Evolutionary conservation across 2,888 invertebrate species (phyloP).

Genomic region (Mechanitis mazaeus): DNA sequence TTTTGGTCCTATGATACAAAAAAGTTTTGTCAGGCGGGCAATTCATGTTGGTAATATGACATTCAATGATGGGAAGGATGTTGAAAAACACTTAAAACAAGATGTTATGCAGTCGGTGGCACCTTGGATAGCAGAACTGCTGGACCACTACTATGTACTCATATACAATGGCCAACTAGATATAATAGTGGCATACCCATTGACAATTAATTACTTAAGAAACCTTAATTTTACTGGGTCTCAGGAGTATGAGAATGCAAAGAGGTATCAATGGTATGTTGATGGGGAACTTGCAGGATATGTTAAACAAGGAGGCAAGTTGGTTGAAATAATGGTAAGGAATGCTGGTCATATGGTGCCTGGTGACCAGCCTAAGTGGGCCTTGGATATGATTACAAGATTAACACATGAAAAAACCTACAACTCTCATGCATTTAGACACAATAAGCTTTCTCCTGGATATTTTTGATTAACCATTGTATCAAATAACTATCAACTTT

Average conservation of each 20-base stretch:
- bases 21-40: constrained; percentile 78
- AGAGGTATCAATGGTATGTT: constrained; percentile 82
- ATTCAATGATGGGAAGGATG: constrained; percentile 80
- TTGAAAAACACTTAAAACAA: constrained; percentile 81
- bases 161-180: constrained; percentile 95
- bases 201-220: constrained; percentile 87
- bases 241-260: constrained; percentile 80
- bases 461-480: background rate
- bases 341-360: constrained; percentile 91
- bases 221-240: constrained; percentile 82
- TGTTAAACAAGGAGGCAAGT: constrained; percentile 81
- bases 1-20: constrained; percentile 80
- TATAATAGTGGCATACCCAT: constrained; percentile 91
- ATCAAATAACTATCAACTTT: no score
- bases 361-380: constrained; percentile 86
- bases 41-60: constrained; percentile 90
- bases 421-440: constrained; percentile 25
- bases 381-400: constrained; percentile 82
- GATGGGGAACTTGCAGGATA: constrained; percentile 84
- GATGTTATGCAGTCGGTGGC: constrained; percentile 91
- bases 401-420: constrained; percentile 78
- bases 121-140: constrained; percentile 81
- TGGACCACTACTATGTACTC: constrained; percentile 82
- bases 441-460: background rate
- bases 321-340: constrained; percentile 84